Evolutionary conservation across 2,113 vertebrate species (phyloP).

Genomic region (Nipponia nippon): DNA sequence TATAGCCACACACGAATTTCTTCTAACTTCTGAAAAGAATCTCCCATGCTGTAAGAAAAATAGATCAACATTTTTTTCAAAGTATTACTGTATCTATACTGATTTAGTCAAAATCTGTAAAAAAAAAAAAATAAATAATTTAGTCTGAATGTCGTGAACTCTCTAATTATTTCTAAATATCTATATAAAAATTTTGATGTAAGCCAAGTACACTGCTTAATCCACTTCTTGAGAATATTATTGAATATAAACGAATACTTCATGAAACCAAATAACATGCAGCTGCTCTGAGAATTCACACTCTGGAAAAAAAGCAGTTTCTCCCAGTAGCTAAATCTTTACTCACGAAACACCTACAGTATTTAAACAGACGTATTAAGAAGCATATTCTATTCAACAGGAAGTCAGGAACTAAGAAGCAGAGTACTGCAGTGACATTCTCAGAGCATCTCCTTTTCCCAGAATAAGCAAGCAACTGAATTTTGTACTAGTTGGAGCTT

Average conservation of each 20-base stretch:
- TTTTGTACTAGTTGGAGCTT: not conserved
- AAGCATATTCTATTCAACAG: not conserved
- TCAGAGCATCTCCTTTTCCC: not conserved
- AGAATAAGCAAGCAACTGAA: not conserved
- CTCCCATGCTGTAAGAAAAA: not conserved
- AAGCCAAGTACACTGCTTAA: not conserved
- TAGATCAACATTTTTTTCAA: not conserved
- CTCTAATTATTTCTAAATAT: not conserved
- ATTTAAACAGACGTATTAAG: not conserved
- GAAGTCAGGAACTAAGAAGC: not conserved
- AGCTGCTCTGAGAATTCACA: not conserved
- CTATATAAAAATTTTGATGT: not conserved
- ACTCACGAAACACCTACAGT: not conserved
- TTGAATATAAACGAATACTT: not conserved
- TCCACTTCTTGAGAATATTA: not conserved
- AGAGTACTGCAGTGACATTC: not conserved
- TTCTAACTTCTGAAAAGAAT: not conserved
- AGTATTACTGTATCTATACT: not conserved
- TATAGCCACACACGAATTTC: not conserved
- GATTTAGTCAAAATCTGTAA: not conserved
- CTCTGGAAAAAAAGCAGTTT: not conserved
- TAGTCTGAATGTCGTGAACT: not conserved
- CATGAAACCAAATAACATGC: not conserved
- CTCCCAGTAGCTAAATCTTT: not conserved
- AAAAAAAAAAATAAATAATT: not conserved